phyloP scores from a whole-genome alignment of 1,140 invertebrate genomes.

The Mya arenaria region DNA sequence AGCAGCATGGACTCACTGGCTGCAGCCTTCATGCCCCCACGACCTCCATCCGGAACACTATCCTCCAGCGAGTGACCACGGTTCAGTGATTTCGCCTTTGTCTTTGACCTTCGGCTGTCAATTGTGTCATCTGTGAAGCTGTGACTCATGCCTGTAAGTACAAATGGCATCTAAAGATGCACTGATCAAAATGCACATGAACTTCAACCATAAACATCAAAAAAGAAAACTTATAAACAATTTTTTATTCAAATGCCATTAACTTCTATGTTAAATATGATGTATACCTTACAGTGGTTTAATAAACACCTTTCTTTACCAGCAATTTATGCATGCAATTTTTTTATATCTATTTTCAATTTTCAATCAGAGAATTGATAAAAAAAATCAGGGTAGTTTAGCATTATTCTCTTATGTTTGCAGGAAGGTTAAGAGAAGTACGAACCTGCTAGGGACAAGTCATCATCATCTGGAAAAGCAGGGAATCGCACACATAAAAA shows the following conservation, averaged over 20 bases:
- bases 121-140: constrained; percentile 54
- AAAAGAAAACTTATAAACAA: too few relatives aligned
- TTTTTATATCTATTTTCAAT: too few relatives aligned
- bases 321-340: too few relatives aligned
- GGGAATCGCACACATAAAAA: constrained; percentile 39
- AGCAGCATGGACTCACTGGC: constrained; percentile 76
- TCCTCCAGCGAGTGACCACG: constrained; percentile 75
- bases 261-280: too few relatives aligned
- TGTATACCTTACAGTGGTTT: too few relatives aligned
- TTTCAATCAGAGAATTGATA: too few relatives aligned
- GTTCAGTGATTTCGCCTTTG: constrained; percentile 47
- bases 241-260: too few relatives aligned
- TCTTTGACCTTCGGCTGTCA: constrained; percentile 35
- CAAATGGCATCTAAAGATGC: not conserved
- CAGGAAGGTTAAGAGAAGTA: constrained; percentile 18
- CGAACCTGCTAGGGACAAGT: constrained; percentile 53
- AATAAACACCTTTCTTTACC: too few relatives aligned
- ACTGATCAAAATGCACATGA: too few relatives aligned
- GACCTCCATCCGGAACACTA: constrained; percentile 60
- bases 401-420: too few relatives aligned
- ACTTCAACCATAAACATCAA: too few relatives aligned
- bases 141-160: constrained; percentile 45
- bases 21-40: constrained; percentile 68
- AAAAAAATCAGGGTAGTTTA: too few relatives aligned
- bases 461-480: constrained; percentile 65